These are phyloP conservation scores for Drymodes brunneopygia DNA, from an alignment of 2,113 vertebrate species.

Conservation along the genomic window DNA sequence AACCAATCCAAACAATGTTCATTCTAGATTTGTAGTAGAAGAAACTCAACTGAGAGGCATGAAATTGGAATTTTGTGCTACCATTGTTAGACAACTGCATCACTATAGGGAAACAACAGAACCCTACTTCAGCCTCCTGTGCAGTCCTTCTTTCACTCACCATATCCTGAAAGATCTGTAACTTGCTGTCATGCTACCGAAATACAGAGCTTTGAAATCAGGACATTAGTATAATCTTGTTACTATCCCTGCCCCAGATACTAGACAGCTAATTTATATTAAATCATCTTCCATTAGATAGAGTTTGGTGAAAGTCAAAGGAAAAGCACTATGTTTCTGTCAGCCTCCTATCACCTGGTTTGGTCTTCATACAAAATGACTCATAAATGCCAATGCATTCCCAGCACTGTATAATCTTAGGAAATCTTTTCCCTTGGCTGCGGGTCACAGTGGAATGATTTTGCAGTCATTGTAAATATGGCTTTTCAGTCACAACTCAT, in stretches of 20 bases:
- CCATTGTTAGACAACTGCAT: not conserved
- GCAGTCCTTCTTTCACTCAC: not conserved
- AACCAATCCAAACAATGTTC: not conserved
- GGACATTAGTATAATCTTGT: not conserved
- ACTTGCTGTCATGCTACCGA: not conserved
- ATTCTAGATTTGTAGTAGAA: not conserved
- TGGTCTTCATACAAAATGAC: not conserved
- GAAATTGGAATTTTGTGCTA: not conserved
- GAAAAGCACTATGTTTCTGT: not conserved
- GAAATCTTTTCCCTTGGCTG: not conserved
- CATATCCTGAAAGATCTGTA: not conserved
- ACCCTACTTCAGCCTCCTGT: not conserved
- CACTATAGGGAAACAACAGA: not conserved
- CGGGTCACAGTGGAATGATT: not conserved
- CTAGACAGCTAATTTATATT: not conserved
- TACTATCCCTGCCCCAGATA: not conserved
- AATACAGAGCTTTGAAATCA: not conserved
- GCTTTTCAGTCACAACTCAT: not conserved
- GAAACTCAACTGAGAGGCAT: not conserved
- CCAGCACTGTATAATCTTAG: not conserved
- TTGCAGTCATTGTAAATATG: not conserved
- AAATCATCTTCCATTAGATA: not conserved
- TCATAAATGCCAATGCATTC: not conserved
- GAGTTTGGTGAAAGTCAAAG: not conserved
- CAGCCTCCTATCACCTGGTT: not conserved